Percentiles rank a stretch among this genome's conserved stretches.
Evolutionary conservation across 2,113 vertebrate genomes (phyloP).

Genomic region (Suricata suricatta): DNA sequence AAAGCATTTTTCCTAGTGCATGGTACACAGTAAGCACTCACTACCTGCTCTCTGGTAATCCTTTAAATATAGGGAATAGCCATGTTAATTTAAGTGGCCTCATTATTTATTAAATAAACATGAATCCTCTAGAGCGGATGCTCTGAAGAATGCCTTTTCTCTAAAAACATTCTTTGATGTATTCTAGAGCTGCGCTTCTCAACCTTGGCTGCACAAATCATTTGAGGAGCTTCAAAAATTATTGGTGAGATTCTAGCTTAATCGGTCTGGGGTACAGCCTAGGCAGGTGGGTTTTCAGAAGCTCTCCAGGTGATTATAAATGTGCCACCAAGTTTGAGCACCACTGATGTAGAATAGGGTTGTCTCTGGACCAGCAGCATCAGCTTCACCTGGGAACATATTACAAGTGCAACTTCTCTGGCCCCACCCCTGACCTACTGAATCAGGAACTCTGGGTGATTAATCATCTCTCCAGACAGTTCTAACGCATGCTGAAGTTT

Average conservation of each 20-base stretch:
- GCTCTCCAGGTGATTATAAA: neutral
- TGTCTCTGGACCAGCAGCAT: neutral
- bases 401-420: neutral
- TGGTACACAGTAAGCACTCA: neutral
- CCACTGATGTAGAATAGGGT: neutral
- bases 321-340: neutral
- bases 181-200: neutral
- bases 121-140: neutral
- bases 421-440: too few relatives aligned
- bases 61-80: neutral
- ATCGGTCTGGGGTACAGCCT: neutral
- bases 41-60: neutral
- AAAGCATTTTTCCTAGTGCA: neutral
- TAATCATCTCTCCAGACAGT: neutral
- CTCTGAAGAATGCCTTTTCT: neutral
- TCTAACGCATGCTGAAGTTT: neutral
- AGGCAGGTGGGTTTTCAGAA: neutral
- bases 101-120: slow-evolving; percentile 10
- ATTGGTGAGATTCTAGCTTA: neutral
- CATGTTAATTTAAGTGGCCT: neutral
- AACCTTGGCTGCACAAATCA: neutral
- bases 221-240: neutral
- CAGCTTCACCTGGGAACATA: neutral
- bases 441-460: neutral
- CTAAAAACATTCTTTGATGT: neutral